Conservation (phyloP, 1,140 invertebrate genomes). For the Maconellicoccus hirsutus region DNA sequence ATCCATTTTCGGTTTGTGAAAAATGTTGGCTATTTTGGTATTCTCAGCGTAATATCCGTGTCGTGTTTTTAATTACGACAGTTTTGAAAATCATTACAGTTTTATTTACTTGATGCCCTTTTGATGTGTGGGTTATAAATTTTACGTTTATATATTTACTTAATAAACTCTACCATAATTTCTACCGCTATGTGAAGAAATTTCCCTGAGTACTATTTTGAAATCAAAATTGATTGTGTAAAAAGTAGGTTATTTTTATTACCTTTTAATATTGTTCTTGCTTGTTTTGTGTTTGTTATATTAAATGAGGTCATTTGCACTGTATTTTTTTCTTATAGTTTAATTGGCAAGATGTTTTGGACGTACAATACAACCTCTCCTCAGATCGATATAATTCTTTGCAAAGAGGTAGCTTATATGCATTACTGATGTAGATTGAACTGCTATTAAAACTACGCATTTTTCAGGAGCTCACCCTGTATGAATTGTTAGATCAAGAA, state of each 20-base stretch:
- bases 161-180: no score
- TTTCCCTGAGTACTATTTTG: no score
- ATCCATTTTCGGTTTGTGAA: no score
- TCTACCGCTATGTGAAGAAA: no score
- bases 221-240: background rate
- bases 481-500: conserved; percentile 84
- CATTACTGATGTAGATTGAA: background rate
- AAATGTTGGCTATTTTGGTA: no score
- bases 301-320: background rate
- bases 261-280: background rate
- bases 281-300: background rate
- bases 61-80: no score
- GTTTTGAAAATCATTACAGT: no score
- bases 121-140: no score
- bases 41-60: no score
- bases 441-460: no score
- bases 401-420: background rate
- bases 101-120: no score
- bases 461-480: conserved; percentile 77
- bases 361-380: background rate
- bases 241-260: background rate
- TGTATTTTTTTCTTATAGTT: background rate
- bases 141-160: no score
- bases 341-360: conserved; percentile 5
- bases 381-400: conserved; percentile 5